Percentiles rank a stretch among this genome's conserved stretches.
phyloP scores from a whole-genome alignment of 2,888 invertebrate species.

The Dusona sp. region DNA sequence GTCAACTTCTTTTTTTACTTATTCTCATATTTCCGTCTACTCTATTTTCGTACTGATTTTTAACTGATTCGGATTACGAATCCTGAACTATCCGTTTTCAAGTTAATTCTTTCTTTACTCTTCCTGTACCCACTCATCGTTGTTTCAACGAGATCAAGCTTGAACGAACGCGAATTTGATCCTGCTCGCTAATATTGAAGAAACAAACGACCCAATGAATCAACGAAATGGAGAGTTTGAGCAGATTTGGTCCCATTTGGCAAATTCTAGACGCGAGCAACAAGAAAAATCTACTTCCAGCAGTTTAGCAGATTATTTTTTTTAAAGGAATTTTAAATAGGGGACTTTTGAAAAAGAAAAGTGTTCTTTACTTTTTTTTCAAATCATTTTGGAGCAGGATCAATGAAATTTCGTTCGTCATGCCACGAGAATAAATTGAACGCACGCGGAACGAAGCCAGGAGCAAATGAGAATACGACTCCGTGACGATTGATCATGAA shows the following conservation, averaged over 20 bases:
- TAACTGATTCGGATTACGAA: conserved; percentile 22
- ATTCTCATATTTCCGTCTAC: conserved; percentile 44
- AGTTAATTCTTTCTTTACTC: conserved; percentile 1
- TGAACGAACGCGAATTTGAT: conserved; percentile 55
- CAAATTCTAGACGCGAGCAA: conserved; percentile 30
- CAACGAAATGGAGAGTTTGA: background rate
- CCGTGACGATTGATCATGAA: conserved; percentile 14
- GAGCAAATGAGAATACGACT: conserved; percentile 37
- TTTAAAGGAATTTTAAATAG: background rate
- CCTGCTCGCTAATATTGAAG: conserved; percentile 31
- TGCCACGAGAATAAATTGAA: conserved; percentile 64
- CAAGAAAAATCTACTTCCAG: background rate
- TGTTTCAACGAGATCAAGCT: conserved; percentile 72
- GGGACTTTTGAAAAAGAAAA: background rate
- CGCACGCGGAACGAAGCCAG: conserved; percentile 62
- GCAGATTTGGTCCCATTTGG: conserved; percentile 64
- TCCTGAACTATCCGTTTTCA: conserved; percentile 24
- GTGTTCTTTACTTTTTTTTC: background rate
- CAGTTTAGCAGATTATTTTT: background rate
- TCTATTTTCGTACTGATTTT: conserved; percentile 44
- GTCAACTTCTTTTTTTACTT: conserved; percentile 18
- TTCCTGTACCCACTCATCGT: conserved; percentile 40
- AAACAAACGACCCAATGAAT: background rate
- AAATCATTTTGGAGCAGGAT: conserved; percentile 53
- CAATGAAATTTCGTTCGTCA: conserved; percentile 58